Evolutionary conservation across 2,888 invertebrate genomes (phyloP).

Genomic region (Sipunculus nudus): DNA sequence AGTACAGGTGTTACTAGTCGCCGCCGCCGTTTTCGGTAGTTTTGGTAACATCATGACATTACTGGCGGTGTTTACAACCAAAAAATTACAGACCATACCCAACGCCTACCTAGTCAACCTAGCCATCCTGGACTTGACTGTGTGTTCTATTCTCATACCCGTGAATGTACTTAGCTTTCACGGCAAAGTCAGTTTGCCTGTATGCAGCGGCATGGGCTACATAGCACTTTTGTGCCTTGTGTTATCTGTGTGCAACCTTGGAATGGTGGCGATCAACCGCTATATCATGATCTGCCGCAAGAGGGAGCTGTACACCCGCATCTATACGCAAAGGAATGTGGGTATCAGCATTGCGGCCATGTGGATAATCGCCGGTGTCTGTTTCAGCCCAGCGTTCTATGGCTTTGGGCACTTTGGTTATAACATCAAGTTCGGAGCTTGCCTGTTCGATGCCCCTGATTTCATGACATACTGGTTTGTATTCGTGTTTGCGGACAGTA

Average conservation of each 20-base stretch:
- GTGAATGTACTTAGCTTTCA: no score
- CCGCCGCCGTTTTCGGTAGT: not conserved
- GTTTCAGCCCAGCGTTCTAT: not conserved
- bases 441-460: not conserved
- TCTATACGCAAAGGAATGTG: not conserved
- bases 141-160: no score
- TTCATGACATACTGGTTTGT: not conserved
- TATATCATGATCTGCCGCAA: not conserved
- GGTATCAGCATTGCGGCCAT: not conserved
- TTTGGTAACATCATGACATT: not conserved
- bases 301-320: not conserved
- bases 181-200: no score
- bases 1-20: not conserved
- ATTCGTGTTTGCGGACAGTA: not conserved
- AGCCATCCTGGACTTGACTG: not conserved
- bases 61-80: not conserved
- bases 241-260: not conserved
- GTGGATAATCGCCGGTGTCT: not conserved
- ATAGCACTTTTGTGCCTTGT: not conserved
- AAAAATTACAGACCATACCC: not conserved
- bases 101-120: conserved; percentile 4
- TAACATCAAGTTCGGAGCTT: not conserved
- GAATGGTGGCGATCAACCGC: not conserved
- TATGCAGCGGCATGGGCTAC: no score
- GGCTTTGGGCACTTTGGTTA: not conserved